phyloP scores from a whole-genome alignment of 2,888 invertebrate species.

The Dorcus hopei region DNA sequence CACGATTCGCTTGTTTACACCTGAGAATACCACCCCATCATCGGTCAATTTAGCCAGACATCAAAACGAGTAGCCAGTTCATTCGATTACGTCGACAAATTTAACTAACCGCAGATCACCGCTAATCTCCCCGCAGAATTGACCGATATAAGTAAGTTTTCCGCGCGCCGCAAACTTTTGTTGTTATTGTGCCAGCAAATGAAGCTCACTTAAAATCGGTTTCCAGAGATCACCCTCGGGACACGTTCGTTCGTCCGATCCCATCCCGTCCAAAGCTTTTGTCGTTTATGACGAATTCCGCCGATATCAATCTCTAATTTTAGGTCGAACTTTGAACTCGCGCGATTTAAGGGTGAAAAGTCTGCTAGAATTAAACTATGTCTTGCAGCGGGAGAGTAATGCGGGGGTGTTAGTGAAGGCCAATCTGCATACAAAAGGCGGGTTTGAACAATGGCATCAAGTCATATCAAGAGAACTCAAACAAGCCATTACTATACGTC shows the following conservation, averaged over 20 bases:
- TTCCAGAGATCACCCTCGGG: not conserved
- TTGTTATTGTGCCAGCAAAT: not conserved
- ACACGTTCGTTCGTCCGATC: not conserved
- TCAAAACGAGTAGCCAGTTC: not conserved
- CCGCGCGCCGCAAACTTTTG: not conserved
- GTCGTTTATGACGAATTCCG: not conserved
- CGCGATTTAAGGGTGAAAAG: too few relatives aligned
- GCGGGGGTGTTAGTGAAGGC: too few relatives aligned
- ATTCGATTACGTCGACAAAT: not conserved
- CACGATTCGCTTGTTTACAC: too few relatives aligned
- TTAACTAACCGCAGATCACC: constrained; percentile 1
- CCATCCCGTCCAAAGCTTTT: not conserved
- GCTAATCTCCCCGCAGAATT: not conserved
- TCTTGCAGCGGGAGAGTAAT: too few relatives aligned
- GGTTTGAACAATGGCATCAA: not conserved
- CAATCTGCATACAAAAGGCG: not conserved
- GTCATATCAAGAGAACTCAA: not conserved
- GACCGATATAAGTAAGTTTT: not conserved
- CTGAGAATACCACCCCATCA: not conserved
- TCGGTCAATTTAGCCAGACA: not conserved
- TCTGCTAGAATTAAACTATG: too few relatives aligned
- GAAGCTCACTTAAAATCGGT: constrained; percentile 1
- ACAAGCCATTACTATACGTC: not conserved
- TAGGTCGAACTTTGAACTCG: too few relatives aligned
- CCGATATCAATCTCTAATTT: too few relatives aligned